A percentile compares a stretch with the other conserved stretches of the same genome.
These are phyloP conservation scores for Pygmarrhopalites habei DNA, from an alignment of 1,140 invertebrate genomes.

Conservation along the genomic window DNA sequence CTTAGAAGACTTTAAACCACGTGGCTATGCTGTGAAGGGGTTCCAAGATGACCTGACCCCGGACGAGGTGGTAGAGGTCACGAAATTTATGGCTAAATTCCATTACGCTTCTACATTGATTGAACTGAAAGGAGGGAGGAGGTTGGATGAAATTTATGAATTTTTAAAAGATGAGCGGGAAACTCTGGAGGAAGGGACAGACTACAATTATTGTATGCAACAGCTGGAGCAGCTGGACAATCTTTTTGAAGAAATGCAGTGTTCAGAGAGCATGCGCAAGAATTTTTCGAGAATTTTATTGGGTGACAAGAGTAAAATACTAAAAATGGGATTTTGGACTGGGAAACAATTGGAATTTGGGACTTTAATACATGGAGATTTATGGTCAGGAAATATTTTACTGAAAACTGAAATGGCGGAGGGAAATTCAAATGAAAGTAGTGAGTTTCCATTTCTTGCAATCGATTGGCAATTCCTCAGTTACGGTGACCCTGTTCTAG, in stretches of 20 bases:
- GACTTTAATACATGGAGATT: constrained; percentile 23
- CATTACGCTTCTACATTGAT: constrained; percentile 14
- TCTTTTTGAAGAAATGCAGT: background rate
- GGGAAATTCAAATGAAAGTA: background rate
- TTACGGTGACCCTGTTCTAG: constrained; percentile 17
- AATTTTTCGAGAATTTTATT: background rate
- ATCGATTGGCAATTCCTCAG: constrained; percentile 33
- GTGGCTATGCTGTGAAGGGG: constrained; percentile 9
- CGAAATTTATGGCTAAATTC: constrained; percentile 26
- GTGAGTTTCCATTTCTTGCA: background rate
- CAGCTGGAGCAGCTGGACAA: background rate
- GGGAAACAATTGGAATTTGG: background rate
- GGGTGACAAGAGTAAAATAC: background rate
- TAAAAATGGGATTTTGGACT: background rate
- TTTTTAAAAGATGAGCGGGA: background rate
- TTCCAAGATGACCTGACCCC: background rate
- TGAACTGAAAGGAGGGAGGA: background rate
- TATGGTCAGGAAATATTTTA: constrained; percentile 27
- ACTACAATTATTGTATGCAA: background rate
- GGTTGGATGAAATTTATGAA: constrained; percentile 12
- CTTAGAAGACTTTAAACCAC: constrained; percentile 27
- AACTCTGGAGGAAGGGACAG: background rate
- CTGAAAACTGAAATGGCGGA: too few relatives aligned
- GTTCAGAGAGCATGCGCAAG: background rate
- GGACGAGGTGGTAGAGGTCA: background rate